These are phyloP conservation scores for Ecliptopera silaceata DNA, from an alignment of 2,888 invertebrate genomes.

Conservation along the genomic window DNA sequence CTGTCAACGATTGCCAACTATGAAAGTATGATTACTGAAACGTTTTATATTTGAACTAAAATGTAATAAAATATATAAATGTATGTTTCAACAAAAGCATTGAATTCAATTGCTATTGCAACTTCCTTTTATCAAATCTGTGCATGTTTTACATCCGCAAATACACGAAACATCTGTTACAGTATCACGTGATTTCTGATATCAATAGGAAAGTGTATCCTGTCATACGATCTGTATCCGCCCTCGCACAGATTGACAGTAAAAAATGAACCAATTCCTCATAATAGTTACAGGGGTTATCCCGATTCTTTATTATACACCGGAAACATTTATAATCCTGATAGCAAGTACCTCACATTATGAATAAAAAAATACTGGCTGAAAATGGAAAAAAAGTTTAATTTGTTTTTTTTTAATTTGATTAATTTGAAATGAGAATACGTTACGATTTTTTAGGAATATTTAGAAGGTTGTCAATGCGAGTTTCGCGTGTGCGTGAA, in stretches of 20 bases:
- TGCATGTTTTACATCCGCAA: slow-evolving; percentile 20
- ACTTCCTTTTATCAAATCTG: not conserved
- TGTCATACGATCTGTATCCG: slow-evolving; percentile 80
- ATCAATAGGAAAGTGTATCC: slow-evolving; percentile 74
- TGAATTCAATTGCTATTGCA: not conserved
- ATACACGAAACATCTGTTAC: slow-evolving; percentile 61
- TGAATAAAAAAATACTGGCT: slow-evolving; percentile 10
- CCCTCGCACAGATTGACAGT: slow-evolving; percentile 72
- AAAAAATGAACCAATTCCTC: slow-evolving; percentile 80
- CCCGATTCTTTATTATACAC: slow-evolving; percentile 73
- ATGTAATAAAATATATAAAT: no score
- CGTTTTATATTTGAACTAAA: no score
- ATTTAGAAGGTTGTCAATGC: slow-evolving; percentile 56
- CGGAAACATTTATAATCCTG: slow-evolving; percentile 78
- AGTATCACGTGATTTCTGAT: slow-evolving; percentile 69
- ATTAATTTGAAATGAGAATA: slow-evolving; percentile 24
- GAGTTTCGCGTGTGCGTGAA: slow-evolving; percentile 65
- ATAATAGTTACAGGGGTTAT: slow-evolving; percentile 72
- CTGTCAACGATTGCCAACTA: no score
- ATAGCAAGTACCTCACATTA: slow-evolving; percentile 50
- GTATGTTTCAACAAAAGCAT: not conserved
- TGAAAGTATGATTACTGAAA: not conserved
- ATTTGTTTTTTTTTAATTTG: slow-evolving; percentile 4
- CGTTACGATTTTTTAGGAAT: slow-evolving; percentile 37
- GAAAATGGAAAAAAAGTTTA: slow-evolving; percentile 6